Base-by-base conservation (phyloP, 2,888 invertebrate species). In the Nomada ruficornis region DNA sequence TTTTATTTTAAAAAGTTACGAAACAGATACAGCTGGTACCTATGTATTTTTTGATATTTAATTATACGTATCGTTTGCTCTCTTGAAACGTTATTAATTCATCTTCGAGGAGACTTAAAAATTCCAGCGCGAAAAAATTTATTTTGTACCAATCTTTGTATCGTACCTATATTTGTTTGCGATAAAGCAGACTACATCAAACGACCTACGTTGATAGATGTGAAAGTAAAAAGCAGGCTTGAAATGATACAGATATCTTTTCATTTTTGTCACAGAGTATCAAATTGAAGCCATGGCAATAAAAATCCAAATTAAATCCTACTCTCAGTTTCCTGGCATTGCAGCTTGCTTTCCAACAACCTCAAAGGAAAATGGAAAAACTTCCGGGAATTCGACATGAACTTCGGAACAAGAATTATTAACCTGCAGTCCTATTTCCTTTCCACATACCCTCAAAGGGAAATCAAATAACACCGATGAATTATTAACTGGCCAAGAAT, bases 251-350 rank as follows among this genome's bases (percentile, higher is more conserved):
- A 52, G 52, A 67, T 20, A 13, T 20, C n/a, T 10, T n/a, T 4
- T 4, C n/a, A 11, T 47, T 47, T 63, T 63, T 23, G 20, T 7
- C 7, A 44, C 26, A 3, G 11, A 1, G 11, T 13, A 26, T 2
- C 1, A 26, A 44, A 57, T 44, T 42, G 23, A 44, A 44, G 44
- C 5, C 4, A n/a, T 18, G 13, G 11, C 44, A 57, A 57, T 57
- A n/a, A 55, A 18, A 44, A 26, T n/a, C n/a, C 20, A 69, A 69
- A 57, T 69, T 42, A 57, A 42, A 69, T 69, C 44, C 57, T 44
- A 20, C 55, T 44, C 55, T 26, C 44, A 26, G 57, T 69, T 69
- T 44, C 26, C n/a, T 69, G 18, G 7, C 23, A 23, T n/a, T 18
- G 13, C 44, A 44, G 26, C 18, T 68, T 15, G 47, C 29, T 50